phyloP scores from a whole-genome alignment of 2,113 vertebrate species.

The Urocolius indicus region DNA sequence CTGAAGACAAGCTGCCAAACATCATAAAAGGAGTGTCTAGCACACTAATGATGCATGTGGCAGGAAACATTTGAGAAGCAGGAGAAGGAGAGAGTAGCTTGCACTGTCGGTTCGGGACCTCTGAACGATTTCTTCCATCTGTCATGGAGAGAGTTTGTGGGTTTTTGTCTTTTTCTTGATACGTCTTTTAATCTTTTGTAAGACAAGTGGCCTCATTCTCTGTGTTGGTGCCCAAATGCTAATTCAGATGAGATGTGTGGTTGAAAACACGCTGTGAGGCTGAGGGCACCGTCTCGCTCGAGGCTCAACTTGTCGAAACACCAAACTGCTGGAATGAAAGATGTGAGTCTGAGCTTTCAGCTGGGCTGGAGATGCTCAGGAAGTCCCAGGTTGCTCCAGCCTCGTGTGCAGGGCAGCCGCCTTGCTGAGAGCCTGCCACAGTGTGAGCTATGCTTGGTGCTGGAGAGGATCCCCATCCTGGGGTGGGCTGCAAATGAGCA shows the following conservation, averaged over 20 bases:
- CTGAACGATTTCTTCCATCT: background rate
- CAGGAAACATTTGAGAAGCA: background rate
- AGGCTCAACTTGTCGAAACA: background rate
- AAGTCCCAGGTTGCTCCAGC: background rate
- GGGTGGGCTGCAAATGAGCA: fast-evolving
- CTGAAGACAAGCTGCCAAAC: slow-evolving; percentile 3
- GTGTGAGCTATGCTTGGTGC: fast-evolving
- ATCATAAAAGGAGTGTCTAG: background rate
- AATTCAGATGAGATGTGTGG: background rate
- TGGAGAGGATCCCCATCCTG: background rate
- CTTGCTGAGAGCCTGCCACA: background rate
- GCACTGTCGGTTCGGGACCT: background rate
- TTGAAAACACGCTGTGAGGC: background rate
- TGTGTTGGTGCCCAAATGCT: background rate
- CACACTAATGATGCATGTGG: background rate
- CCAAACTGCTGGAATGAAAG: background rate
- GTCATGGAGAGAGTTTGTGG: background rate
- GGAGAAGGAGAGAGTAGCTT: background rate
- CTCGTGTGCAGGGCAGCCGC: fast-evolving
- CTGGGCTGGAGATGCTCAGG: background rate
- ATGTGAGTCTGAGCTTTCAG: background rate
- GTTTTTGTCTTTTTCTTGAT: background rate
- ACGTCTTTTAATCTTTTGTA: background rate
- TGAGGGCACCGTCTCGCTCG: background rate
- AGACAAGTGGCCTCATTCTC: background rate